phyloP scores from a whole-genome alignment of 2,113 vertebrate genomes.

The Vombatus ursinus region DNA sequence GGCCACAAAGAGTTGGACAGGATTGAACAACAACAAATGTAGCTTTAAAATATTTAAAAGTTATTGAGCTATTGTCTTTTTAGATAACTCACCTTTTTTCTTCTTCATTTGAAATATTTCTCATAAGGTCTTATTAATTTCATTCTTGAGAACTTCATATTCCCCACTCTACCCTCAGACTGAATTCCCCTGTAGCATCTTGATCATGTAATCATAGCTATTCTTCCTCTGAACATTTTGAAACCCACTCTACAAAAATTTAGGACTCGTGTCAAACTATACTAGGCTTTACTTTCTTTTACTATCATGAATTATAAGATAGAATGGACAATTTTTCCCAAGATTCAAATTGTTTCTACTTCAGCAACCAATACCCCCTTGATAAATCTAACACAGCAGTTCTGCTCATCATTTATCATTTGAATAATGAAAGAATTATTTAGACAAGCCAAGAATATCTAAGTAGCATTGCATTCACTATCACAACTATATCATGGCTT shows the following conservation, averaged over 20 bases:
- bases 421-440: background rate
- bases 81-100: background rate
- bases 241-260: background rate
- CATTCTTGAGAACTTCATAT: background rate
- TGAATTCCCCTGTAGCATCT: background rate
- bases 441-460: background rate
- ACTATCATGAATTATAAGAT: background rate
- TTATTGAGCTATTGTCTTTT: background rate
- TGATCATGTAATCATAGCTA: background rate
- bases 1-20: background rate
- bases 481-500: background rate
- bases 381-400: background rate
- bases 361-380: background rate
- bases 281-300: background rate
- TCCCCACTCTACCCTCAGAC: background rate
- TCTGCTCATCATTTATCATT: background rate
- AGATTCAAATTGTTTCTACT: background rate
- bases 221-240: background rate
- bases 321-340: background rate
- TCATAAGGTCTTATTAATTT: background rate
- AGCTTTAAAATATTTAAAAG: background rate
- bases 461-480: background rate
- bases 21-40: background rate
- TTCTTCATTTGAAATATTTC: background rate
- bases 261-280: background rate